These are phyloP conservation scores for Nezara viridula DNA, from an alignment of 2,888 invertebrate species.

Conservation along the genomic window DNA sequence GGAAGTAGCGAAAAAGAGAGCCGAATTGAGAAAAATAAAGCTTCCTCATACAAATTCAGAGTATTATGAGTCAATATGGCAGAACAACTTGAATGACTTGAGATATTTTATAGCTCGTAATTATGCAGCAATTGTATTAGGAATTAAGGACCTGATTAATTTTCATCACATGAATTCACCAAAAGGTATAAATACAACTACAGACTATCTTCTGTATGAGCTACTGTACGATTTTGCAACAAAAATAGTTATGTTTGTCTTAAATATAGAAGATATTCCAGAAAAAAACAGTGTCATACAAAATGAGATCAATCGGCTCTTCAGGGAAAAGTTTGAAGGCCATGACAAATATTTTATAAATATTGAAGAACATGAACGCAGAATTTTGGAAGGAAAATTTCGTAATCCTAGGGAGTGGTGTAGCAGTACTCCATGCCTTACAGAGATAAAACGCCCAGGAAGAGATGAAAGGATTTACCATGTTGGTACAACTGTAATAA, in stretches of 20 bases:
- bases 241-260: slow-evolving; percentile 51
- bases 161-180: slow-evolving; percentile 49
- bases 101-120: slow-evolving; percentile 52
- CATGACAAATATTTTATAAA: neutral
- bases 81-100: slow-evolving; percentile 53
- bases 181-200: neutral
- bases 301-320: slow-evolving; percentile 48
- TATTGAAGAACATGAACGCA: slow-evolving; percentile 18
- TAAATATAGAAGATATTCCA: slow-evolving; percentile 44
- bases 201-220: slow-evolving; percentile 27
- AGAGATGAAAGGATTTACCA: neutral
- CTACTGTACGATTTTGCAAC: slow-evolving; percentile 53
- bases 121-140: slow-evolving; percentile 33
- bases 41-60: slow-evolving; percentile 36
- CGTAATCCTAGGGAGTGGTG: neutral
- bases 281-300: slow-evolving; percentile 23
- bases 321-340: neutral
- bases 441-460: slow-evolving; percentile 51
- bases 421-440: neutral
- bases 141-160: slow-evolving; percentile 13
- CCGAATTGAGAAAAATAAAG: slow-evolving; percentile 52
- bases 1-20: slow-evolving; percentile 43
- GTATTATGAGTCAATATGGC: slow-evolving; percentile 26
- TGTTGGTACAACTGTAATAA: slow-evolving; percentile 40
- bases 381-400: slow-evolving; percentile 56